Base-by-base conservation (phyloP, 1,140 invertebrate genomes). In the Brachionus manjavacas region DNA sequence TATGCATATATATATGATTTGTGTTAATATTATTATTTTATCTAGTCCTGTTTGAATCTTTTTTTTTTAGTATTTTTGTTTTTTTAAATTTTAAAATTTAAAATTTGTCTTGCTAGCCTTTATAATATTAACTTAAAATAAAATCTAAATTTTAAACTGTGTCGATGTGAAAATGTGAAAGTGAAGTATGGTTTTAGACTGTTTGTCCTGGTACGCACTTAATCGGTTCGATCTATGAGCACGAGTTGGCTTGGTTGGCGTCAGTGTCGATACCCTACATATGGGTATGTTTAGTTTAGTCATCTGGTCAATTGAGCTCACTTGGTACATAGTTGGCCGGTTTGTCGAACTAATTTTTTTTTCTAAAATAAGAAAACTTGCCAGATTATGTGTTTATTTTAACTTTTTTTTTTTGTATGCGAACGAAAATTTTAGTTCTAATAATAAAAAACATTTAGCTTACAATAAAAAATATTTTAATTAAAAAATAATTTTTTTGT, bases 401-500 rank as follows among this genome's bases (percentile, higher is more conserved):
- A 60, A 20, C 52, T 60, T 20, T 20, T 35, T 20, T 35, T 31
- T 60, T 60, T 60, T 60, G 52, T 60, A 60, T 60, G 52, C 52
- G 52, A 60, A 60, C 52, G 52, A 60, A 60, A 60, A 20, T 60
- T 60, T 60, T 60, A 60, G 52, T 20, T 60, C n/a, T 60, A 60
- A 60, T 60, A 60, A 60, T 60, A 23, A 35, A 35, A 52, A 52
- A 60, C 52, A 60, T 60, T 60, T 60, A 60, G 52, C 52, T 23
- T 20, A 60, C 52, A 60, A 60, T 60, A 60, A 60, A 60, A 60
- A 60, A 60, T 60, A 60, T 60, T 60, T 60, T 60, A 60, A 60
- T 60, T 60, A 20, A 60, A 60, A 60, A 35, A 4, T 35, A 6
- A 0, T 35, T 31, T 31, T 35, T n/a, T n/a, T n/a, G n/a, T n/a